Base-by-base conservation (phyloP, 2,797 vertebrate genomes). In the Alectoris magna region DNA sequence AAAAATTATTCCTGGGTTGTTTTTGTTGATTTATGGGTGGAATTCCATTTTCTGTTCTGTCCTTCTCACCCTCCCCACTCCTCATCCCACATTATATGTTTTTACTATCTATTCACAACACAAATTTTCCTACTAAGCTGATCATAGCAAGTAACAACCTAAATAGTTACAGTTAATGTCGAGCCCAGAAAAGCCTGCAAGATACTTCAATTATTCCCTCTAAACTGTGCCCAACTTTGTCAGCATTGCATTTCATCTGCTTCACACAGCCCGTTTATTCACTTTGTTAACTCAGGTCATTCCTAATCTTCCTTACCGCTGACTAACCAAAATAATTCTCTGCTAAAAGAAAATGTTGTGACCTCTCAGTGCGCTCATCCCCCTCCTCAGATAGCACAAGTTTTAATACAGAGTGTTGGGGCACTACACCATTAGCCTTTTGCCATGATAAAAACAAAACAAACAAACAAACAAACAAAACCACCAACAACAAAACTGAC, bases 201-300 rank as follows among this genome's bases (percentile, higher is more conserved):
- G 59, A 68, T 64, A 60, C n/a, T 82, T 84, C 38, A 90, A n/a
- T 90, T 88, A 87, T 44, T 86, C 31, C 56, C 31, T 59, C 74
- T 55, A 91, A 79, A 18, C 3, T 58, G n/a, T 51, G 26, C 39
- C 87, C 67, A 87, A 43, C 44, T 36, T 82, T 88, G 62, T 83
- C 44, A 86, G 60, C 70, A 58, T 5, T 82, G 82, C 48, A 29
- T 64, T 93, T 93, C 72, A 46, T 66, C 64, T 68, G 38, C 71
- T 76, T 78, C 73, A 64, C 62, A 18, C 46, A 87, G 70, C 43
- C 92, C 51, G 43, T 73, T 84, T 93, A 86, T 75, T 67, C 73
- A 46, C 68, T 91, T 89, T 82, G 77, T 93, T 93, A 95, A 86
- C 76, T 51, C 68, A 23, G 86, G 73, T 93, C 82, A 86, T 17